Evolutionary conservation across 2,888 invertebrate genomes (phyloP).

Genomic region (Bombyx huttoni): DNA sequence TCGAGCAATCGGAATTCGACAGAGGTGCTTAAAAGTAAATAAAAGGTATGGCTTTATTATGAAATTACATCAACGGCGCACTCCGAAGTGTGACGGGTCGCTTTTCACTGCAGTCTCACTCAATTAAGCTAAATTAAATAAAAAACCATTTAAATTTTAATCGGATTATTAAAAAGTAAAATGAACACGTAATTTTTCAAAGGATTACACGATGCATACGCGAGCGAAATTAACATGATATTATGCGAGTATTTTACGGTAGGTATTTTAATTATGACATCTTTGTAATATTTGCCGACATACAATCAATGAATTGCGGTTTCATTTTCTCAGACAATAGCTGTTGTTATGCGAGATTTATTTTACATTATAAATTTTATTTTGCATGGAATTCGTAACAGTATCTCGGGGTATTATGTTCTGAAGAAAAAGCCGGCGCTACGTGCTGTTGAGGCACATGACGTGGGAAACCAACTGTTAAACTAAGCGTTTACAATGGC

Average conservation of each 20-base stretch:
- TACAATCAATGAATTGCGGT: neutral
- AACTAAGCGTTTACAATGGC: constrained; percentile 17
- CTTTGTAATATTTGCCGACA: neutral
- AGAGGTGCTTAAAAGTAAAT: no score
- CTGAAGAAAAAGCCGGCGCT: neutral
- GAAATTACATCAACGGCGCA: no score
- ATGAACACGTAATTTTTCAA: no score
- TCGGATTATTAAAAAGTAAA: no score
- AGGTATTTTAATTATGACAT: neutral
- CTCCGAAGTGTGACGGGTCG: no score
- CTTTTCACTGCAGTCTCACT: no score
- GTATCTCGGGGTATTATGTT: constrained; percentile 4
- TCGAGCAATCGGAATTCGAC: no score
- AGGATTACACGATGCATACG: no score
- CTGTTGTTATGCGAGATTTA: neutral
- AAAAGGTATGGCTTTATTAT: no score
- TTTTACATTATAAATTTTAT: neutral
- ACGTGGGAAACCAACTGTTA: constrained; percentile 17
- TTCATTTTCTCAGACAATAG: neutral
- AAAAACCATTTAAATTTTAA: no score
- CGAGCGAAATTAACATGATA: no score
- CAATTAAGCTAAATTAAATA: no score
- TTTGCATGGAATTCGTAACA: constrained; percentile 12
- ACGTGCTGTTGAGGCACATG: constrained; percentile 9
- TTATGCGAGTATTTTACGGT: neutral